A percentile compares a stretch with the other conserved stretches of the same genome.
Conservation (phyloP, 2,113 vertebrate genomes). For the Hippocampus comes region DNA sequence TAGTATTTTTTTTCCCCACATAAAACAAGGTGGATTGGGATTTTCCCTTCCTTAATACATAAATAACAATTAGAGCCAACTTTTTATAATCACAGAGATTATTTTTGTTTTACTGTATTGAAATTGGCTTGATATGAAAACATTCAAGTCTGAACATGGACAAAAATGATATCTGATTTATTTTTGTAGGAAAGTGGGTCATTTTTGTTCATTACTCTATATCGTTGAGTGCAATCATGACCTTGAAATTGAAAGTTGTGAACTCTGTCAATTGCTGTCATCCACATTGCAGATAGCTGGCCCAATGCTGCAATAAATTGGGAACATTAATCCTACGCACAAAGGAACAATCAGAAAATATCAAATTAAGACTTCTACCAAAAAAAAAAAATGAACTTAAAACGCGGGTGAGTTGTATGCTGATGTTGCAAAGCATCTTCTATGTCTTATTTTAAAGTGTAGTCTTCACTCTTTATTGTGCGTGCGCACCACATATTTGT, state of each 20-base stretch:
- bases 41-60: too few relatives aligned
- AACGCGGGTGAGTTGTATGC: not conserved
- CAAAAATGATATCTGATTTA: not conserved
- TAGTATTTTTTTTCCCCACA: too few relatives aligned
- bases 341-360: slow-evolving; percentile 1
- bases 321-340: slow-evolving; percentile 3
- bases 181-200: not conserved
- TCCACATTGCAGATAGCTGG: not conserved
- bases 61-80: too few relatives aligned
- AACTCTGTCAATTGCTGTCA: not conserved
- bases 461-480: slow-evolving; percentile 6
- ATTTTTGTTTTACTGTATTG: too few relatives aligned
- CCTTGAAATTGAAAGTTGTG: not conserved
- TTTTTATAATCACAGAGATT: too few relatives aligned
- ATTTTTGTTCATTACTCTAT: not conserved
- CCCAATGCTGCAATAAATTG: not conserved
- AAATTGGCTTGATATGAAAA: too few relatives aligned
- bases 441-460: slow-evolving; percentile 1
- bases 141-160: too few relatives aligned
- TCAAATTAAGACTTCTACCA: slow-evolving; percentile 1
- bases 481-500: slow-evolving; percentile 10
- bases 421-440: slow-evolving; percentile 1
- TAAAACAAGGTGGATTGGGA: too few relatives aligned
- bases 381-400: not conserved
- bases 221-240: not conserved